Conservation (phyloP, 1,140 invertebrate genomes). For the Zaprionus africanus region DNA sequence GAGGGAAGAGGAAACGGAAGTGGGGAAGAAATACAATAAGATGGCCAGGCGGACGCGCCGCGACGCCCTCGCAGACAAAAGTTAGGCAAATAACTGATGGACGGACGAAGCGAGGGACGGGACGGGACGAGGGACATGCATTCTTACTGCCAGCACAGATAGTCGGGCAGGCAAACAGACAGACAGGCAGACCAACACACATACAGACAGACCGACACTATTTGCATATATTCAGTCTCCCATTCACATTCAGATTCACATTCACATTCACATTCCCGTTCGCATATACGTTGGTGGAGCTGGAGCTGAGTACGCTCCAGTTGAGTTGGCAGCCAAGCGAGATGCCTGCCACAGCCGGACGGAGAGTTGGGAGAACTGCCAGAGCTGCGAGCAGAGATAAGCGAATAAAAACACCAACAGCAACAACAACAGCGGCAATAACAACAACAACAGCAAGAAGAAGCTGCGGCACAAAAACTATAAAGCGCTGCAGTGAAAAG, state of each 20-base stretch:
- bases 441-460: constrained; percentile 9
- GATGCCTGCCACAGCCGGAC: constrained; percentile 19
- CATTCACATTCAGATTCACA: constrained; percentile 1
- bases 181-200: constrained; percentile 6
- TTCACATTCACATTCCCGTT: neutral
- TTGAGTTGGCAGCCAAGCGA: constrained; percentile 24
- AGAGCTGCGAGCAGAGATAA: constrained; percentile 48
- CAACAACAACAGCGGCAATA: neutral
- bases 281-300: neutral
- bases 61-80: constrained; percentile 49
- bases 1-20: neutral
- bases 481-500: constrained; percentile 17
- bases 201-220: constrained; percentile 34
- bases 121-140: neutral
- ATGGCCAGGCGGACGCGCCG: constrained; percentile 20
- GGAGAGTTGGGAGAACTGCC: constrained; percentile 1
- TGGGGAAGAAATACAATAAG: constrained; percentile 42
- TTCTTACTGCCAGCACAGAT: neutral
- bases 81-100: constrained; percentile 66
- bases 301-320: constrained; percentile 11
- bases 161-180: constrained; percentile 7
- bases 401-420: constrained; percentile 41
- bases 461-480: constrained; percentile 11
- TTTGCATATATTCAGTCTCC: constrained; percentile 54
- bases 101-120: constrained; percentile 15